phyloP scores from a whole-genome alignment of 2,113 vertebrate species.

The Passer montanus region DNA sequence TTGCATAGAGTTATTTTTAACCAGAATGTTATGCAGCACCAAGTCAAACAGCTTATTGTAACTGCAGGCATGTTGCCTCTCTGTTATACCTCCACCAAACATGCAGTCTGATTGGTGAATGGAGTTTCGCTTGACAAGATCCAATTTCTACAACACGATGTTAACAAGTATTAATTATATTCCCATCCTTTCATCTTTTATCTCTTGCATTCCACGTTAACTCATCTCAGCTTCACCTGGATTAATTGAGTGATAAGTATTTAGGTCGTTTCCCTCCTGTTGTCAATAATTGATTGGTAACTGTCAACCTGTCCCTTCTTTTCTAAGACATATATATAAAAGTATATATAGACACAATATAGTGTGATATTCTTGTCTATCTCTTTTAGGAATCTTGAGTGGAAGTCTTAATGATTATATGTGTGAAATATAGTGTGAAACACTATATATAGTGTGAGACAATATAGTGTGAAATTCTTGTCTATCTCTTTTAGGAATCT shows the following conservation, averaged over 20 bases:
- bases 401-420: too few relatives aligned
- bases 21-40: neutral
- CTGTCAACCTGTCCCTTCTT: neutral
- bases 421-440: too few relatives aligned
- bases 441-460: too few relatives aligned
- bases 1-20: slow-evolving; percentile 41
- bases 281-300: neutral
- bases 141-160: neutral
- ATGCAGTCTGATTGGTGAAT: neutral
- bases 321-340: neutral
- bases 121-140: neutral
- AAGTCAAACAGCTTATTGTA: neutral
- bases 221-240: neutral
- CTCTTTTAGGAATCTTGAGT: too few relatives aligned
- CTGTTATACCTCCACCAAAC: neutral
- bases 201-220: neutral
- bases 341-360: neutral
- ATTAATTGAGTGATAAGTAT: neutral
- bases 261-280: neutral
- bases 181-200: slow-evolving; percentile 50
- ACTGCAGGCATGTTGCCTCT: neutral
- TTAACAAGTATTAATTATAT: slow-evolving; percentile 30
- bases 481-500: too few relatives aligned
- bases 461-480: too few relatives aligned
- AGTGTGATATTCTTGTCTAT: too few relatives aligned